Conservation (phyloP, 2,797 vertebrate genomes). For the Muscicapa striata region DNA sequence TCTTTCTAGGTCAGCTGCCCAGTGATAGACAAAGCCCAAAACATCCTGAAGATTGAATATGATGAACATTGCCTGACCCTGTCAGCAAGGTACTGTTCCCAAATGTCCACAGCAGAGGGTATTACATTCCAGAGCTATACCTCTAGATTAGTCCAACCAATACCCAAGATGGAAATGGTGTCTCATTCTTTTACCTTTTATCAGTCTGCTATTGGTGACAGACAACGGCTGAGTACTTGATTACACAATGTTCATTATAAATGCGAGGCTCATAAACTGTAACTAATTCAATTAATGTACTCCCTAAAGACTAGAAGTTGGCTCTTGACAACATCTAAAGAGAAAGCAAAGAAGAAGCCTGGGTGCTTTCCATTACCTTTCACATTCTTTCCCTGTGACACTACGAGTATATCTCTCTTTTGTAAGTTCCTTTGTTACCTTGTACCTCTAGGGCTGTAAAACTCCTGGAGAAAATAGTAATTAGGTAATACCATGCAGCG, state of each 20-base stretch:
- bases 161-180: neutral
- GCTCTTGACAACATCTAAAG: neutral
- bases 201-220: neutral
- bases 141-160: neutral
- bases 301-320: neutral
- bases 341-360: neutral
- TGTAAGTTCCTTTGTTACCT: neutral
- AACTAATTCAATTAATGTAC: neutral
- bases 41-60: conserved; percentile 88
- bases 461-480: neutral
- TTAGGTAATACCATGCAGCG: neutral
- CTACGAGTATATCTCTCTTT: neutral
- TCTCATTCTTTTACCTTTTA: neutral
- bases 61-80: conserved; percentile 86
- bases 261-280: neutral
- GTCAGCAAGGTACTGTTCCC: conserved; percentile 86
- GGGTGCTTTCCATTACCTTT: neutral
- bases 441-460: neutral
- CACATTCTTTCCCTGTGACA: neutral
- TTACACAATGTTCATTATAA: neutral
- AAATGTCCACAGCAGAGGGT: neutral
- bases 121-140: neutral
- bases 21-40: conserved; percentile 84
- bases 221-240: neutral
- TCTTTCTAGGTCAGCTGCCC: conserved; percentile 88